Percentiles rank a stretch among this genome's conserved stretches.
phyloP scores from a whole-genome alignment of 2,888 invertebrate species.

The Calephelis perditalis region DNA sequence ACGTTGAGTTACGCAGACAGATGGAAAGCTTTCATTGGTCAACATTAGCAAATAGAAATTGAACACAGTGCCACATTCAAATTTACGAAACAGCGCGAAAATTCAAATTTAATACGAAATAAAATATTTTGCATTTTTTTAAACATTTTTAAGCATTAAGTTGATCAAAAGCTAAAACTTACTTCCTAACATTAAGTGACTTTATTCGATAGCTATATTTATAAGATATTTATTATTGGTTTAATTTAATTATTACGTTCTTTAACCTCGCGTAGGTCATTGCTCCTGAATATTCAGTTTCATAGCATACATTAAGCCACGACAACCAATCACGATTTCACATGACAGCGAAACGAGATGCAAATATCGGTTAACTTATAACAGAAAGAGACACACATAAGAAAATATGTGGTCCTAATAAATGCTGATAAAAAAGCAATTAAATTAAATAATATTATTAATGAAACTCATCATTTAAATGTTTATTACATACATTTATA shows the following conservation, averaged over 20 bases:
- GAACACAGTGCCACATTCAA: constrained; percentile 59
- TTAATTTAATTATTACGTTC: not conserved
- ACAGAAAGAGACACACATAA: constrained; percentile 34
- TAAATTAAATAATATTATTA: constrained; percentile 6
- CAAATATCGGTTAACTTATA: constrained; percentile 32
- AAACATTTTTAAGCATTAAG: not conserved
- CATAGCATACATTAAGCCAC: constrained; percentile 23
- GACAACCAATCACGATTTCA: constrained; percentile 52
- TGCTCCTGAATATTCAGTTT: constrained; percentile 28
- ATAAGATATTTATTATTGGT: too few species aligned
- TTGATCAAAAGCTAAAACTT: too few species aligned
- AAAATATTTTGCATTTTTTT: not conserved
- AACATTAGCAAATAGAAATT: constrained; percentile 60
- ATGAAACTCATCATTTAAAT: not conserved
- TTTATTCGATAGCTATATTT: too few species aligned
- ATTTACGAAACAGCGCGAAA: constrained; percentile 32
- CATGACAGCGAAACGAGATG: constrained; percentile 57
- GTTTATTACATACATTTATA: not conserved
- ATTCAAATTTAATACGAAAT: constrained; percentile 16
- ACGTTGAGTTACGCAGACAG: constrained; percentile 78
- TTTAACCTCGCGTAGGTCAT: constrained; percentile 17
- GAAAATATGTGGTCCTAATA: not conserved
- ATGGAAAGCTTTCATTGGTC: constrained; percentile 83
- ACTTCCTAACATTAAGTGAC: too few species aligned
- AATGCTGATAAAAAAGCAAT: constrained; percentile 2